Base-by-base conservation (phyloP, 2,888 invertebrate genomes). In the Epistrophella euchroma region DNA sequence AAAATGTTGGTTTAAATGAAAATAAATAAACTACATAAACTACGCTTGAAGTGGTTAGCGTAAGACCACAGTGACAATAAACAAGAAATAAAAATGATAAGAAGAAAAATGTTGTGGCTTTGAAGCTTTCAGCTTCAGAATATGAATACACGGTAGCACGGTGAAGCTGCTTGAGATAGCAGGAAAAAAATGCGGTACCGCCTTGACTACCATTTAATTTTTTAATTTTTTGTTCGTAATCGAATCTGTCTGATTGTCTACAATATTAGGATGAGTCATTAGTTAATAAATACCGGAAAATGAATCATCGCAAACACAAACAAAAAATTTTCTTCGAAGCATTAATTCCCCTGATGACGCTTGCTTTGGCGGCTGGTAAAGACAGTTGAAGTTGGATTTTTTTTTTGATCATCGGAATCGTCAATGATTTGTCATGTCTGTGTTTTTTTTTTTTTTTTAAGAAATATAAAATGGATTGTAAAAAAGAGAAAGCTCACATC, bases 251-350 rank as follows among this genome's bases (percentile, higher is more conserved):
- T 43, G 62, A n/a, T 43, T 64, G 64, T 43, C 28, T 37, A 22
- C 28, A 45, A 45, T 4, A 47, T 62, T 40, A 4, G 19, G n/a
- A 55, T 85, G 71, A 85, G 47, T 79, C 79, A 80, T 19, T 19
- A 5, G 40, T 78, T 28, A 74, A 70, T 62, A 68, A 74, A 56
- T 78, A 47, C 45, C 68, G 74, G 47, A 47, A 50, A 58, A 71
- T 78, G 71, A 86, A 73, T 86, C 85, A 85, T 47, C 75, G 25
- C 9, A 15, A 28, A 3, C 15, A 15, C 15, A 4, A 9, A 55
- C 37, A 50, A 71, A 56, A 75, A 85, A 80, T 72, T 72, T 62
- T 32, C 7, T 70, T 70, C 22, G 37, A 74, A 55, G 47, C 55
- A 80, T 81, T 68, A 76, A 80, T 73, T 28, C 45, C 13, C 19